Evolutionary conservation across 2,888 invertebrate genomes (phyloP), one percentile per base, ranked within the genome.

Genomic region (Xestia rhomboidea): DNA sequence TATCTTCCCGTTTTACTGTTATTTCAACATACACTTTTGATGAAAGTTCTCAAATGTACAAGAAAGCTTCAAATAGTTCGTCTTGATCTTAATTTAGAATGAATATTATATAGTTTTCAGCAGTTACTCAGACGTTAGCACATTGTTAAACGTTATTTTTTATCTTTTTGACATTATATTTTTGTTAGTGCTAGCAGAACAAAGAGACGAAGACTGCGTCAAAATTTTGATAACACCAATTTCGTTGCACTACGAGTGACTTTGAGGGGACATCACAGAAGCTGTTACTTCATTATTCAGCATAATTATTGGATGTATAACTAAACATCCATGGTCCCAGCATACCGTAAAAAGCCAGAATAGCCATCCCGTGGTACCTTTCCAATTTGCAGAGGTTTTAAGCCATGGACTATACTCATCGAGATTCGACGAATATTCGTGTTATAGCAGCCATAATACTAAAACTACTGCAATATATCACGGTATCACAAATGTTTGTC

Each of bases 71-170:
- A 54, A 46, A 62, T 15, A 13, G 77, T 88, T 87, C 70, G 84
- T 78, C 87, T 89, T 86, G 73, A 87, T 84, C 88, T 90, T 90
- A 54, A 73, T 73, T 68, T 91, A 91, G 90, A 93, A 92, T 89
- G 82, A 90, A 89, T 83, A 88, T 89, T 85, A 88, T 76, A 82
- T 81, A 76, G 76, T 81, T 87, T 84, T 80, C 74, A 57, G 71
- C 64, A 67, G 62, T 77, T 83, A 86, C 68, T 77, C 44, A 62
- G 68, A 74, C 72, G 90, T 93, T 92, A 93, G 92, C 90, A 91
- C 89, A 89, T 84, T 88, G 88, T 91, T 92, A 92, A 85, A 85
- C 68, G 54, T 82, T 87, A 76, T 76, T 75, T 73, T 77, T 74
- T 67, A 64, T 69, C 21, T 44, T 38, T 71, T 74, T 73, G 71